These are phyloP conservation scores for Platycheirus rosarum DNA, from an alignment of 2,888 invertebrate genomes.

Conservation along the genomic window DNA sequence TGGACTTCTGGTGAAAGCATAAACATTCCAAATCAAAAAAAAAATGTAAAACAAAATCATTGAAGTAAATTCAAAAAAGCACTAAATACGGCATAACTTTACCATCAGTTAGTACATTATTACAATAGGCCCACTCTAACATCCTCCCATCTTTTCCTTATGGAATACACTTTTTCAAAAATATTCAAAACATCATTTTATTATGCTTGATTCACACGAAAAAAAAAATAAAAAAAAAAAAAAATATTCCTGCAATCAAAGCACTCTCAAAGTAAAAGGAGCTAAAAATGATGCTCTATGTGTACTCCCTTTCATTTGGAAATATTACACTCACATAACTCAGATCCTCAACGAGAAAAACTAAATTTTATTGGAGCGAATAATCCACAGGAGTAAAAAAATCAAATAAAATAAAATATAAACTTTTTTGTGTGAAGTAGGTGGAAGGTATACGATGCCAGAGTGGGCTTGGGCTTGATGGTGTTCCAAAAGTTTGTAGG, in stretches of 20 bases:
- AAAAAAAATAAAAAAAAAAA: neutral
- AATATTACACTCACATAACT: constrained; percentile 40
- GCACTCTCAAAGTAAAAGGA: constrained; percentile 18
- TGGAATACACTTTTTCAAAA: constrained; percentile 13
- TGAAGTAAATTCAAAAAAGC: neutral
- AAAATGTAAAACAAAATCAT: constrained; percentile 6
- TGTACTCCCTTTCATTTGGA: constrained; percentile 35
- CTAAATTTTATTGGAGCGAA: constrained; percentile 52
- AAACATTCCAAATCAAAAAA: neutral
- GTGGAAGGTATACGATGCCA: neutral
- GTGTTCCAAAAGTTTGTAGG: constrained; percentile 29
- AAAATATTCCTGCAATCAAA: constrained; percentile 7
- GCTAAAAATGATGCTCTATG: constrained; percentile 21
- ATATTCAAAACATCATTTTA: constrained; percentile 6
- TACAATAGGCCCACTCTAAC: constrained; percentile 9
- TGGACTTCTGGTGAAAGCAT: neutral
- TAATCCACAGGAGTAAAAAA: constrained; percentile 21
- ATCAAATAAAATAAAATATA: neutral
- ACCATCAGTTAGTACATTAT: neutral
- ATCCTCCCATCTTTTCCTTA: constrained; percentile 13
- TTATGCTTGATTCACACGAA: neutral
- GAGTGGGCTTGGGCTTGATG: neutral
- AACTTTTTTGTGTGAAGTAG: constrained; percentile 24
- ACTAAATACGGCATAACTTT: constrained; percentile 2
- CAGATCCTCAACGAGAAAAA: constrained; percentile 37